Conservation (phyloP, 1,140 invertebrate species). For the Drosophila tristis region DNA sequence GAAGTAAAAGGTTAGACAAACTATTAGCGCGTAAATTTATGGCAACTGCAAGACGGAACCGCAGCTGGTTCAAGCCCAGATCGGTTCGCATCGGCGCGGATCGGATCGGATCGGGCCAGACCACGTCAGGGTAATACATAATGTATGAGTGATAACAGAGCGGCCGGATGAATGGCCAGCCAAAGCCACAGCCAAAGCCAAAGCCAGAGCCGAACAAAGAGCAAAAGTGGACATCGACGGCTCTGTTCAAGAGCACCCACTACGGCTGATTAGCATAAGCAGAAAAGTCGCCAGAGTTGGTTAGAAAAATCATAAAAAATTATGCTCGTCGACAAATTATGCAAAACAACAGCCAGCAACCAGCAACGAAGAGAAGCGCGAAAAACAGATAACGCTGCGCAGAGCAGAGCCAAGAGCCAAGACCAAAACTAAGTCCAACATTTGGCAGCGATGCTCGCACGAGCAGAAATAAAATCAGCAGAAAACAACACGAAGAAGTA, state of each 20-base stretch:
- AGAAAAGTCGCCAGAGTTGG: constrained; percentile 28
- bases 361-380: constrained; percentile 8
- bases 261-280: constrained; percentile 69
- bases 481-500: constrained; percentile 20
- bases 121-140: constrained; percentile 41
- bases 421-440: neutral
- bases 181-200: no score
- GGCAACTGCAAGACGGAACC: constrained; percentile 79
- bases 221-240: constrained; percentile 51
- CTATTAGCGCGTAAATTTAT: constrained; percentile 78
- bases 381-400: constrained; percentile 7
- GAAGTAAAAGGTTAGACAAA: constrained; percentile 83
- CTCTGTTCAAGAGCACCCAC: constrained; percentile 79
- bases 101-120: neutral
- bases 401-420: no score
- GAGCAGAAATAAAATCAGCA: neutral
- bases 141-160: constrained; percentile 77
- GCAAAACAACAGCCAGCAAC: constrained; percentile 2
- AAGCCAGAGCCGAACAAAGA: constrained; percentile 52
- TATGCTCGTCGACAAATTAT: constrained; percentile 33
- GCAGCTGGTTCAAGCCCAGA: constrained; percentile 16
- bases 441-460: neutral
- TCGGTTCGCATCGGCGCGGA: neutral
- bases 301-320: constrained; percentile 62
- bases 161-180: constrained; percentile 43